phyloP scores from a whole-genome alignment of 2,113 vertebrate genomes.

The Otocyon megalotis region DNA sequence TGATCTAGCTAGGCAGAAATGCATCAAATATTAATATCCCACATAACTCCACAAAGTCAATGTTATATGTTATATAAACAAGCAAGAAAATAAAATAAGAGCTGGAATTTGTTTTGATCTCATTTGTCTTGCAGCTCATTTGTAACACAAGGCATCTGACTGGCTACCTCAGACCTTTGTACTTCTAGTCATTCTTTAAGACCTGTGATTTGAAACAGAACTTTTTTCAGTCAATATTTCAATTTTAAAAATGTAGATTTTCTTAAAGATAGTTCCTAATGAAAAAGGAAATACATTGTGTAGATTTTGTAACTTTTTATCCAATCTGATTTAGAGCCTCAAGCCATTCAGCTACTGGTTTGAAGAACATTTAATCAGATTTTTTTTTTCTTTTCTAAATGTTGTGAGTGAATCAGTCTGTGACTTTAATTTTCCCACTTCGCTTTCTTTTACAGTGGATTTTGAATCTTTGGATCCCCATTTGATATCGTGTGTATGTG shows the following conservation, averaged over 20 bases:
- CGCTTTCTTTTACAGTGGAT: not conserved
- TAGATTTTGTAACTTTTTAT: constrained; percentile 36
- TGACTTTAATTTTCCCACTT: not conserved
- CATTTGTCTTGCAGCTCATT: constrained; percentile 70
- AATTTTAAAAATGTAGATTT: not conserved
- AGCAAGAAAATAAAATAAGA: constrained; percentile 58
- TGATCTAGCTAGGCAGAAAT: constrained; percentile 13
- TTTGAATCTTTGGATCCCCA: constrained; percentile 47
- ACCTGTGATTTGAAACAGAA: constrained; percentile 32
- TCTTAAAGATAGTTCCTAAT: constrained; percentile 1
- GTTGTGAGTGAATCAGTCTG: not conserved
- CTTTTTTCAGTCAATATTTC: constrained; percentile 39
- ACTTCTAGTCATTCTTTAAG: constrained; percentile 54
- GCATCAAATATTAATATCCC: not conserved
- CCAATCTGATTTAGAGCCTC: not conserved
- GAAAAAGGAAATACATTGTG: not conserved
- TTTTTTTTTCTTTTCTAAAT: constrained; percentile 13
- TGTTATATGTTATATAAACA: constrained; percentile 22
- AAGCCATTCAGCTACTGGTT: not conserved
- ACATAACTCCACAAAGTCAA: not conserved
- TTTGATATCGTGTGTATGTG: not conserved
- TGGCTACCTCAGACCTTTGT: not conserved
- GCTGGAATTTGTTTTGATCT: constrained; percentile 17
- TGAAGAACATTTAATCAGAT: not conserved
- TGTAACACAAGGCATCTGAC: constrained; percentile 33